Base-by-base conservation (phyloP, 2,888 invertebrate genomes). In the Malthinus seriepunctatus region DNA sequence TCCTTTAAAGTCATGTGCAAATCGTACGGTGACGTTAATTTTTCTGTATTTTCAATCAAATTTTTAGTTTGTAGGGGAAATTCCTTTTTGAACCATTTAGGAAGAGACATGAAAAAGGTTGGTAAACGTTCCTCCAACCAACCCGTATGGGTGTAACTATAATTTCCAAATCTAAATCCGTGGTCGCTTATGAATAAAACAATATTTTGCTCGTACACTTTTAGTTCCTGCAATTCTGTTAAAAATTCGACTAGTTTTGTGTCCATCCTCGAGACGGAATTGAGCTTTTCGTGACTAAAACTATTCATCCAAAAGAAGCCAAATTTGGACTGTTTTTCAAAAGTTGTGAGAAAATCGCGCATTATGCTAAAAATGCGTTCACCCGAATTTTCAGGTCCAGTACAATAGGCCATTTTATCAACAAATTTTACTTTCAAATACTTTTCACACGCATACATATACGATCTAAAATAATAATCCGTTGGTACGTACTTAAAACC, bases 121-220 rank as follows among this genome's bases (percentile, higher is more conserved):
- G 93, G 93, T 67, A 92, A 71, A 10, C 91, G 83, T 67, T 92
- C 91, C 71, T 93, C 93, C 67, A 90, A 85, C 81, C 89, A 92
- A 0, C 92, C 90, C 44, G 88, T 84, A 62, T 86, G 80, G 1
- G 87, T 85, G 62, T 84, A 79, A 1, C 91, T 82, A 38, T 87
- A 83, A n/a, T 84, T 82, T 0, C 93, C 92, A 73, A 88, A 91
- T 7, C 92, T 82, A 70, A 91, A 82, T 0, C 93, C 93, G 70
- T 92, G 91, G 72, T 92, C 91, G 71, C 91, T 91, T 49, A 92
- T 80, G 63, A 91, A 86, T 51, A 92, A 79, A 1, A 92, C 79
- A 67, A 91, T 83, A 1, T 88, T 87, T 48, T 87, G 86, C 39
- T 87, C 82, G 44, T 88, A 73, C 8, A 87, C 80, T 23, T 42